Conservation (phyloP, 2,888 invertebrate genomes). For the Rhogogaster chlorosoma region DNA sequence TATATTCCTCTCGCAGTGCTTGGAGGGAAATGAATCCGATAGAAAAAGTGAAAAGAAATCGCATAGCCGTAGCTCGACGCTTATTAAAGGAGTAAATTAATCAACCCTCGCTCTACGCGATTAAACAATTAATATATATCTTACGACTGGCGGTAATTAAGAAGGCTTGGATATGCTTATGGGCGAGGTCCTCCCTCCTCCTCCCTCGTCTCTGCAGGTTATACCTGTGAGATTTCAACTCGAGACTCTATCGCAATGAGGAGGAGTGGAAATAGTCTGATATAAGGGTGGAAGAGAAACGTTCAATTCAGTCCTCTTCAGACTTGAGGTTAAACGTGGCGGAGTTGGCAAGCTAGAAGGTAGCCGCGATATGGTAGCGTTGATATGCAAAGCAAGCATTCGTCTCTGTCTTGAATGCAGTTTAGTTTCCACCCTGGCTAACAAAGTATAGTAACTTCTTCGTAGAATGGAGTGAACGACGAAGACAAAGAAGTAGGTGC, state of each 20-base stretch:
- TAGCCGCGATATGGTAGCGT: conserved; percentile 40
- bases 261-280: conserved; percentile 21
- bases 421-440: conserved; percentile 32
- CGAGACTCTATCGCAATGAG: not conserved
- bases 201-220: not conserved
- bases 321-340: conserved; percentile 25
- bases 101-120: not conserved
- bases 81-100: not conserved
- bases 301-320: conserved; percentile 19
- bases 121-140: conserved; percentile 25
- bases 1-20: not conserved
- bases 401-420: conserved; percentile 46
- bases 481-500: conserved; percentile 7
- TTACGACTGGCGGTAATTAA: conserved; percentile 1
- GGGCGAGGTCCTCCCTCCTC: not conserved
- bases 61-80: not conserved
- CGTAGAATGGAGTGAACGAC: conserved; percentile 14
- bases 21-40: not conserved
- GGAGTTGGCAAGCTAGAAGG: not conserved
- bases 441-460: conserved; percentile 39
- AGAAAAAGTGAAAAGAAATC: not conserved
- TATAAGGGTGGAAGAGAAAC: conserved; percentile 29
- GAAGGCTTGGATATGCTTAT: not conserved
- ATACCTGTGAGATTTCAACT: not conserved
- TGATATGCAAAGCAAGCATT: conserved; percentile 48